Base-by-base conservation (phyloP, 2,113 vertebrate species). In the Haemorhous mexicanus region DNA sequence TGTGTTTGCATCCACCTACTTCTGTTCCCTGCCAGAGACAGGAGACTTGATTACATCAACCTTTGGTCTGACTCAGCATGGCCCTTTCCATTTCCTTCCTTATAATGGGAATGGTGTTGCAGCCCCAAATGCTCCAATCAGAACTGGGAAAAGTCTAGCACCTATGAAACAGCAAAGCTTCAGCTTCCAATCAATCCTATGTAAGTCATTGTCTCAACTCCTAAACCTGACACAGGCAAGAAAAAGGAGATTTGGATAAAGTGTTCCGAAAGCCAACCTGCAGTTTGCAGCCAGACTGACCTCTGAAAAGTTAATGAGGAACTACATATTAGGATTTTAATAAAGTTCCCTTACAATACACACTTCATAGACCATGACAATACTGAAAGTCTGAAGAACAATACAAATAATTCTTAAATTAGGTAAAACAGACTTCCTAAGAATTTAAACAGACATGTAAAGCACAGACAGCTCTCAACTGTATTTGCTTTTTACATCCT, bases 1-100 rank as follows among this genome's bases (percentile, higher is more conserved):
- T 19, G n/a, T 43, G 84, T 82, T 91, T 81, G 81, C 87, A 84
- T 81, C 77, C 88, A 56, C 80, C 79, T 78, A 79, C 76, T 95
- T 84, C 81, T 94, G 62, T 50, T 67, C 62, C 43, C 66, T 93
- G 84, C 49, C 88, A 84, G 46, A 84, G 46, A 73, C 76, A 81
- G 68, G 77, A 86, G n/a, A 66, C 28, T 84, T 22, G 7, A 84
- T 84, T 53, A 78, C 32, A 87, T 81, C 77, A 87, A 35, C 59
- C 73, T 62, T 81, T 91, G 77, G 55, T 84, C 75, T 70, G 84
- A 89, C 77, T 91, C 69, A 87, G 81, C 44, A 10, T 9, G n/a
- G 76, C 27, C 55, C 37, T 89, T 89, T 66, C 62, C 12, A 66
- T 84, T 79, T 70, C 24, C 33, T 53, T 81, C 74, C 68, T 80